Percentiles rank a stretch among this genome's conserved stretches.
These are phyloP conservation scores for Zeugodacus cucurbitae DNA, from an alignment of 1,140 invertebrate genomes.

Conservation along the genomic window DNA sequence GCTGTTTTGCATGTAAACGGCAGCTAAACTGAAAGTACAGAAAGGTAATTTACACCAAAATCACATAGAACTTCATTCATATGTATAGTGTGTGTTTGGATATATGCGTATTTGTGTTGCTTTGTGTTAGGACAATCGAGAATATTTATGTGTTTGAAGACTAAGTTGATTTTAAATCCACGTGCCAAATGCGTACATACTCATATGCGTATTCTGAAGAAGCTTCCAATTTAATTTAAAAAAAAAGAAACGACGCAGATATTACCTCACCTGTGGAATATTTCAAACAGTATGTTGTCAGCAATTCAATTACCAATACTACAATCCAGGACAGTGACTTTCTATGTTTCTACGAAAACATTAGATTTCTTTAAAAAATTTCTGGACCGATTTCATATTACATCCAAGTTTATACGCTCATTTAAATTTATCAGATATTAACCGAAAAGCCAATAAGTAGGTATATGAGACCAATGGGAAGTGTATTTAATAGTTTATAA, in stretches of 20 bases:
- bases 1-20: not conserved
- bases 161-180: not conserved
- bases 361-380: too few species aligned
- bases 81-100: not conserved
- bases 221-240: not conserved
- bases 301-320: not conserved
- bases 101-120: too few species aligned
- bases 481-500: too few species aligned
- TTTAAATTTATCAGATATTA: too few species aligned
- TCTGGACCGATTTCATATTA: too few species aligned
- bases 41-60: too few species aligned
- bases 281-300: not conserved
- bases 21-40: not conserved
- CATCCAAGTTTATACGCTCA: too few species aligned
- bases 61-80: not conserved
- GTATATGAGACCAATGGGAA: too few species aligned
- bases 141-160: too few species aligned
- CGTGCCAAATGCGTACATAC: not conserved
- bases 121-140: too few species aligned
- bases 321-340: not conserved
- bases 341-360: not conserved
- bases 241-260: not conserved
- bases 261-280: not conserved
- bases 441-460: too few species aligned
- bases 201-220: not conserved